Evolutionary conservation across 1,140 invertebrate species (phyloP).

Genomic region (Heliconius eleuchia): DNA sequence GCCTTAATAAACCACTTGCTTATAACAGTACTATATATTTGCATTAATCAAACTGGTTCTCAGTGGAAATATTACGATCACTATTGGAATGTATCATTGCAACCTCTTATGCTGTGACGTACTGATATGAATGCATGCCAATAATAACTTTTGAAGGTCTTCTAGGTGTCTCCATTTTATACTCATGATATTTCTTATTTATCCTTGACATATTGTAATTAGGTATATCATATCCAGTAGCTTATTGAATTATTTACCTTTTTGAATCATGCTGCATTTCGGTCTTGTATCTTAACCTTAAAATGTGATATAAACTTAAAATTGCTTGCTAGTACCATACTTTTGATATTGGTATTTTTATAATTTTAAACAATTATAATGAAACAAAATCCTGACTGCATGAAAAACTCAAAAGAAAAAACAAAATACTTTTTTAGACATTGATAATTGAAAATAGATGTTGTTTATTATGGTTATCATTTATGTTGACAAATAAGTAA

Average conservation of each 20-base stretch:
- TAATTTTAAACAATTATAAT: no score
- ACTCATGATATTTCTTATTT: constrained; percentile 9
- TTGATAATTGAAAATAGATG: no score
- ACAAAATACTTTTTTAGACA: no score
- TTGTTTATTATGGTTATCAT: no score
- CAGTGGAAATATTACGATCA: constrained; percentile 51
- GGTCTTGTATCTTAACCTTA: neutral
- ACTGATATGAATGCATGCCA: constrained; percentile 33
- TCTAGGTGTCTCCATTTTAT: constrained; percentile 10
- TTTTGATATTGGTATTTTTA: no score
- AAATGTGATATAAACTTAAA: neutral
- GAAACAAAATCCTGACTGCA: no score
- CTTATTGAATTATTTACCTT: neutral
- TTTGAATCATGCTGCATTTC: neutral
- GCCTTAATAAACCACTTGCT: constrained; percentile 44
- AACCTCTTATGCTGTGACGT: constrained; percentile 43
- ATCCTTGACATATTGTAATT: constrained; percentile 6
- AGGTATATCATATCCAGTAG: neutral
- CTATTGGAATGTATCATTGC: constrained; percentile 44
- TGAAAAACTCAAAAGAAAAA: no score
- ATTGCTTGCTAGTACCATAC: no score
- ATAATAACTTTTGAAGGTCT: constrained; percentile 39
- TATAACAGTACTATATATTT: constrained; percentile 2
- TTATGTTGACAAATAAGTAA: no score
- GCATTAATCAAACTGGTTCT: constrained; percentile 56